Conservation (phyloP, 2,797 vertebrate species). For the Bradypodion ventrale region DNA sequence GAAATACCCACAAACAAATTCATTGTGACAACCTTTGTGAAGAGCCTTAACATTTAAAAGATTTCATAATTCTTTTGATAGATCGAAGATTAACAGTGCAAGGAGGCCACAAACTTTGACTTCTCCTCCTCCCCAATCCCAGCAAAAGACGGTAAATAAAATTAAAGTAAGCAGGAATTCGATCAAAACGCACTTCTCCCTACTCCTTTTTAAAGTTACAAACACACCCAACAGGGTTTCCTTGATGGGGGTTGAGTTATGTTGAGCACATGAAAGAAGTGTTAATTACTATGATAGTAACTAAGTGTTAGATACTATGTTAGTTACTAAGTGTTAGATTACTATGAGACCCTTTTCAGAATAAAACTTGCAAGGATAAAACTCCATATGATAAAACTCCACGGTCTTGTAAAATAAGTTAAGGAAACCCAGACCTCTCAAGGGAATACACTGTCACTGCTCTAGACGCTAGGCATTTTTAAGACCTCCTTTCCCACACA, state of each 20-base stretch:
- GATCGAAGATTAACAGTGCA: constrained; percentile 66
- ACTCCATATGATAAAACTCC: constrained; percentile 55
- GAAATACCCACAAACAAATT: constrained; percentile 68
- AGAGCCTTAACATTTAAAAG: constrained; percentile 66
- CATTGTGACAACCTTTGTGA: constrained; percentile 73
- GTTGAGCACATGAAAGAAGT: constrained; percentile 39
- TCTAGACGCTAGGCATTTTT: constrained; percentile 39
- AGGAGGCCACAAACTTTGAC: constrained; percentile 57
- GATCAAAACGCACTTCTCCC: background rate
- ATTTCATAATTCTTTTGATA: constrained; percentile 75
- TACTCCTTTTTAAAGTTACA: background rate
- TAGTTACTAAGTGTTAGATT: no score
- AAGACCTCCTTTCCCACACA: constrained; percentile 40
- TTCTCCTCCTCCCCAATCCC: constrained; percentile 54
- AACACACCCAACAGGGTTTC: background rate
- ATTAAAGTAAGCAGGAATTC: constrained; percentile 46
- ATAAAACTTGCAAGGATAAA: constrained; percentile 10
- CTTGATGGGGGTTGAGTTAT: constrained; percentile 19
- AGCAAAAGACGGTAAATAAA: constrained; percentile 69
- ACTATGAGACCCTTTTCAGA: constrained; percentile 19
- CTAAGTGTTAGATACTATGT: constrained; percentile 43
- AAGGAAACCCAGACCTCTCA: constrained; percentile 58
- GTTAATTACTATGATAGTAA: constrained; percentile 29
- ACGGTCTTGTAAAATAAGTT: constrained; percentile 56
- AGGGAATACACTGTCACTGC: constrained; percentile 56